Evolutionary conservation across 2,113 vertebrate species (phyloP).

Genomic region (Neotragus pygmaeus): DNA sequence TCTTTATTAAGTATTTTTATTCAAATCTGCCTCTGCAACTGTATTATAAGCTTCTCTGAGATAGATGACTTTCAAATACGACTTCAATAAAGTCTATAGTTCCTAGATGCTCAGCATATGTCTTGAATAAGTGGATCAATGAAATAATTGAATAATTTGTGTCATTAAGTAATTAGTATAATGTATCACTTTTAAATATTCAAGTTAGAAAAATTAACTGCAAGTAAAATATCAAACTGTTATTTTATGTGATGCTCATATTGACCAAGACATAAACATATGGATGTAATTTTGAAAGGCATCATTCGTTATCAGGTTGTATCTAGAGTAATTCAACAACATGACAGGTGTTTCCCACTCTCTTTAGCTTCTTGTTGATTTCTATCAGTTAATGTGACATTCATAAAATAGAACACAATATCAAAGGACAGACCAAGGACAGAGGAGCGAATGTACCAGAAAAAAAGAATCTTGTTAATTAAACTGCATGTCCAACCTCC

Average conservation of each 20-base stretch:
- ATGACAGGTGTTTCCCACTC: background rate
- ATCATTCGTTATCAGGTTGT: background rate
- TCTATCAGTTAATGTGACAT: background rate
- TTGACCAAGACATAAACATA: background rate
- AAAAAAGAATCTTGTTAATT: background rate
- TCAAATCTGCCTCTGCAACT: background rate
- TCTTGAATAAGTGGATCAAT: background rate
- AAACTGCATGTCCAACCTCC: background rate
- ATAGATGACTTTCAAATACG: background rate
- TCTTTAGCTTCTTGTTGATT: conserved; percentile 4
- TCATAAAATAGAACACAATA: background rate
- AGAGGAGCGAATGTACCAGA: background rate
- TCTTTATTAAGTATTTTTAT: background rate
- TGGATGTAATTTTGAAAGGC: background rate
- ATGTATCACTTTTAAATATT: background rate
- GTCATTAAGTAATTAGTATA: background rate
- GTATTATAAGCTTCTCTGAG: background rate
- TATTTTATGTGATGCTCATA: background rate
- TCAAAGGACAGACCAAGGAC: background rate
- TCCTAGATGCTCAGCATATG: background rate
- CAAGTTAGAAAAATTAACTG: background rate
- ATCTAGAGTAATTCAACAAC: background rate
- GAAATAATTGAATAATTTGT: background rate
- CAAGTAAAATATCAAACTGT: background rate
- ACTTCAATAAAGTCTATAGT: background rate